These are phyloP conservation scores for Rhabditophanes sp. DNA, from an alignment of 2,888 invertebrate genomes.

Conservation along the genomic window DNA sequence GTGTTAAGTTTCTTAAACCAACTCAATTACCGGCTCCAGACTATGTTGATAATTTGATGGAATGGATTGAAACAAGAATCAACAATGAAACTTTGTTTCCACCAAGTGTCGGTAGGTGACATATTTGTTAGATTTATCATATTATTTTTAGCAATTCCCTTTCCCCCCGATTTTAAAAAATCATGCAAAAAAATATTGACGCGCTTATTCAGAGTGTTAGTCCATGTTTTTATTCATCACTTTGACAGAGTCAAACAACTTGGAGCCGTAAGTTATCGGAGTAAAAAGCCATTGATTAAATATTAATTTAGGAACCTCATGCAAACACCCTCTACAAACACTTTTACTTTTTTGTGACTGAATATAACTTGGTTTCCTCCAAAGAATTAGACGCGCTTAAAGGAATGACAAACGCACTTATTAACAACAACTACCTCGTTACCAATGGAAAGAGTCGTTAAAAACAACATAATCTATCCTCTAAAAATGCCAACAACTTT, in stretches of 20 bases:
- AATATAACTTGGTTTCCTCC: conserved; percentile 64
- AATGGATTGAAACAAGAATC: conserved; percentile 76
- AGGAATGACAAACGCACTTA: background rate
- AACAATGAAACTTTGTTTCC: conserved; percentile 74
- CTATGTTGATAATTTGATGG: conserved; percentile 58
- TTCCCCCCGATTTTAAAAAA: conserved; percentile 65
- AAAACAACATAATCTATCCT: no score
- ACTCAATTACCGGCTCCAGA: conserved; percentile 66
- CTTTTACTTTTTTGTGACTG: conserved; percentile 75
- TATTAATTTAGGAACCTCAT: conserved; percentile 60
- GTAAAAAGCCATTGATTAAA: background rate
- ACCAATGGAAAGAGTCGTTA: no score
- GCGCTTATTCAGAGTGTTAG: conserved; percentile 71
- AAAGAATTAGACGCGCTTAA: conserved; percentile 64
- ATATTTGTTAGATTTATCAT: background rate
- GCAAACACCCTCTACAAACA: conserved; percentile 86
- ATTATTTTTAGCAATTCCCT: conserved; percentile 57
- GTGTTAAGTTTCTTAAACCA: conserved; percentile 58
- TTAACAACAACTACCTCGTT: background rate
- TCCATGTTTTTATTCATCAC: conserved; percentile 83
- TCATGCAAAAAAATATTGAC: conserved; percentile 72
- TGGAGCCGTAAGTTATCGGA: conserved; percentile 59
- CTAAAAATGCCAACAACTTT: no score
- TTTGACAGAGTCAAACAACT: conserved; percentile 72
- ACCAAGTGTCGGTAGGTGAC: conserved; percentile 55